A percentile compares a stretch with the other conserved stretches of the same genome.
Evolutionary conservation across 2,113 vertebrate species (phyloP).

Genomic region (Cepphus grylle): DNA sequence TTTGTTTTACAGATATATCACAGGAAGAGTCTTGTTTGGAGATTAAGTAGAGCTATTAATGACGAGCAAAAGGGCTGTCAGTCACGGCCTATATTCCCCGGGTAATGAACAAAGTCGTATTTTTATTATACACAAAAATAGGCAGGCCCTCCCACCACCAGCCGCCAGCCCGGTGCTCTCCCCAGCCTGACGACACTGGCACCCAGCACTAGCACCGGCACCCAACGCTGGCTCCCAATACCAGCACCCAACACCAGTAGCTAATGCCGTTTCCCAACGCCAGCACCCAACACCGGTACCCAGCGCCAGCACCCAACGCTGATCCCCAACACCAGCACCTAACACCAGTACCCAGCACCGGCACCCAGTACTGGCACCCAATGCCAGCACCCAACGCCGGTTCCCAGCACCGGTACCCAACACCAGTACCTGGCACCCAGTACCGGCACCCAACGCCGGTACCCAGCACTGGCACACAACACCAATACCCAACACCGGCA

Average conservation of each 20-base stretch:
- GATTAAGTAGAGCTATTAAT: neutral
- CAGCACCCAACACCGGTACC: too few relatives aligned
- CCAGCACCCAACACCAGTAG: too few relatives aligned
- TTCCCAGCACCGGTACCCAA: too few relatives aligned
- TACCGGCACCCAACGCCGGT: too few relatives aligned
- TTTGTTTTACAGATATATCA: slow-evolving; percentile 13
- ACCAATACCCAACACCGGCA: too few relatives aligned
- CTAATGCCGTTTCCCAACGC: too few relatives aligned
- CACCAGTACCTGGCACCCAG: too few relatives aligned
- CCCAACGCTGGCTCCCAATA: too few relatives aligned
- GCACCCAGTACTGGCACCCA: neutral
- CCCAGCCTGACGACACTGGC: neutral
- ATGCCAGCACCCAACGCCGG: too few relatives aligned
- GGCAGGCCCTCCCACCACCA: neutral
- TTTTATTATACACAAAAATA: neutral
- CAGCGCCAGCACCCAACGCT: neutral
- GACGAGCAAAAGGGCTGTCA: neutral
- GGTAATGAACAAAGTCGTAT: neutral
- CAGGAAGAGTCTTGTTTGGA: slow-evolving; percentile 2
- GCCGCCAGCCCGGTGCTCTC: rapidly evolving
- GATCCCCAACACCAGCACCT: too few relatives aligned
- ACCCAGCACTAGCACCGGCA: neutral
- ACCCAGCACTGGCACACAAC: neutral
- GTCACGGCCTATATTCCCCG: neutral
- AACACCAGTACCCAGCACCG: neutral